Percentiles rank a stretch among this genome's conserved stretches.
phyloP scores from a whole-genome alignment of 2,113 vertebrate species.

The Phylloscopus whistleri region DNA sequence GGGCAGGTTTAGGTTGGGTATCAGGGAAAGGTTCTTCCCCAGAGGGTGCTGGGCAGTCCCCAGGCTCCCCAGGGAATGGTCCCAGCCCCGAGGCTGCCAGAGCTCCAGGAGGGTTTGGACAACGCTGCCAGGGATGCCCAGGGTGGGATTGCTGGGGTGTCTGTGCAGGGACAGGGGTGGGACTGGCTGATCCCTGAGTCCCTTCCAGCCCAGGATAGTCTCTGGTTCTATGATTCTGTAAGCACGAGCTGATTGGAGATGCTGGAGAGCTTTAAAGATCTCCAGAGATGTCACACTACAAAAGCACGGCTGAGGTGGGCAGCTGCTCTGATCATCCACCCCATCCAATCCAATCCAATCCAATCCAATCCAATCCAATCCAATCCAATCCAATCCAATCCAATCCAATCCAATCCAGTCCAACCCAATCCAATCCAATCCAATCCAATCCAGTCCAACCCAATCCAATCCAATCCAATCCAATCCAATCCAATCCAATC shows the following conservation, averaged over 20 bases:
- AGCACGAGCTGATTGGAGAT: neutral
- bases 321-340: neutral
- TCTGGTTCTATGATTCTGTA: neutral
- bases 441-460: no score
- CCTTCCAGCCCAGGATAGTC: neutral
- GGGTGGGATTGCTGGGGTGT: neutral
- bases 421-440: neutral
- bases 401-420: neutral
- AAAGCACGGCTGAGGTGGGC: neutral
- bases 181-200: neutral
- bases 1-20: fast-evolving
- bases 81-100: neutral
- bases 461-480: no score
- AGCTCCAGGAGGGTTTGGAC: neutral
- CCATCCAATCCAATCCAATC: neutral
- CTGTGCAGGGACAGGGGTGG: neutral
- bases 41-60: neutral
- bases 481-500: neutral
- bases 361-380: neutral
- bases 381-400: no score
- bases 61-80: neutral
- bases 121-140: neutral
- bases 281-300: fast-evolving
- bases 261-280: neutral
- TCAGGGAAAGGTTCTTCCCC: neutral